Base-by-base conservation (phyloP, 2,888 invertebrate genomes). In the Eilema griseolum region DNA sequence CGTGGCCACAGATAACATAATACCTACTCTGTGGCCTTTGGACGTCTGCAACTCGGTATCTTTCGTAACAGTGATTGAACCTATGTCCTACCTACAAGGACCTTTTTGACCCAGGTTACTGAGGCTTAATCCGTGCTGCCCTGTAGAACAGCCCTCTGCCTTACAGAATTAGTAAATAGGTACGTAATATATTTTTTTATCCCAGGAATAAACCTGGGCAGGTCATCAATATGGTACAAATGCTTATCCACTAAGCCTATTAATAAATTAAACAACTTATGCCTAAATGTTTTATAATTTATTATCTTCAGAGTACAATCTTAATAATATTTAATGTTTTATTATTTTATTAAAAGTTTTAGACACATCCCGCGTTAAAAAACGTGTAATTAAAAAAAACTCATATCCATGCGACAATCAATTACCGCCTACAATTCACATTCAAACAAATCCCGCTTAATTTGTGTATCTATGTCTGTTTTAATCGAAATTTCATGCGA, bases 351-450 rank as follows among this genome's bases (percentile, higher is more conserved):
- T 52, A 52, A 52, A 52, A n/a, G n/a, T 52, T 52, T 52, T 52
- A 52, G 52, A 52, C 82, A 80, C 83, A 16, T 11, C 14, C 14
- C 3, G 83, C 83, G 79, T 74, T 76, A 72, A n/a, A 20, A 52
- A 52, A 52, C 52, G n/a, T 52, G 46, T 52, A 52, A 52, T 10
- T n/a, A 52, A 52, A 52, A 37, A 52, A 52, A 52, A 8, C 52
- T n/a, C n/a, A 52, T 52, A 52, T n/a, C 52, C 52, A 52, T 52
- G 52, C n/a, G 52, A 52, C 26, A 52, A 52, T 52, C 52, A 52
- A 52, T 52, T 52, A 52, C 52, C 52, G 52, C 52, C 52, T 10
- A 52, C 52, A n/a, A 52, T n/a, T n/a, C 52, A n/a, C 52, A 26
- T 63, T 63, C 23, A 24, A 24, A 26, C 23, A 46, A 46, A 46